Conservation (phyloP, 2,797 vertebrate species). For the Nannoperca obscura region DNA sequence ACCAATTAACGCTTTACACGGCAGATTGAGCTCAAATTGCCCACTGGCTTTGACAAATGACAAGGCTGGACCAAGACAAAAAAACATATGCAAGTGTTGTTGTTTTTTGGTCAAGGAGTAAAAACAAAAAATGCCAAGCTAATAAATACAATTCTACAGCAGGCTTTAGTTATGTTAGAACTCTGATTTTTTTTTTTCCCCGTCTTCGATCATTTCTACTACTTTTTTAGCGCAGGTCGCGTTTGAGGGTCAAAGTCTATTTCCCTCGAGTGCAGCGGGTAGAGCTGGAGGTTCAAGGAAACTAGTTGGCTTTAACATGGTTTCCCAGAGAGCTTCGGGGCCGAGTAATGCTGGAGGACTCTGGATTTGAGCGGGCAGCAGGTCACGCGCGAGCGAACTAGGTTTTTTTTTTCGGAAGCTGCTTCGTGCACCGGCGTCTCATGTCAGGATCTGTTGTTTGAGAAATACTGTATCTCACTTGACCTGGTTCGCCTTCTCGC, state of each 20-base stretch:
- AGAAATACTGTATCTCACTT: not conserved
- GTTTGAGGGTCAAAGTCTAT: constrained; percentile 8
- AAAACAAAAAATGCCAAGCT: constrained; percentile 76
- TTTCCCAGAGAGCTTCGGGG: constrained; percentile 4
- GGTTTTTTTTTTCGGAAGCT: constrained; percentile 1
- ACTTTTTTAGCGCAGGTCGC: constrained; percentile 5
- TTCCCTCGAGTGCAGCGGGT: constrained; percentile 18
- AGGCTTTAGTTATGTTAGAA: constrained; percentile 90
- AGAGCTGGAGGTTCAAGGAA: constrained; percentile 16
- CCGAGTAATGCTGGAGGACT: constrained; percentile 25
- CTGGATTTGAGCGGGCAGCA: constrained; percentile 26
- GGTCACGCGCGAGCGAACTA: not conserved
- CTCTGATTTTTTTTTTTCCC: constrained; percentile 34
- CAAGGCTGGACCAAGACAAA: constrained; percentile 90
- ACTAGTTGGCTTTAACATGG: constrained; percentile 14
- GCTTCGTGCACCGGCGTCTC: not conserved
- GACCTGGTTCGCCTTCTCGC: not conserved
- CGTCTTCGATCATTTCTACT: constrained; percentile 28
- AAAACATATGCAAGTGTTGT: constrained; percentile 98
- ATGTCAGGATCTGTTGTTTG: not conserved
- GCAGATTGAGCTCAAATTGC: constrained; percentile 50
- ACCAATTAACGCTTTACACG: not conserved
- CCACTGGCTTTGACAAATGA: constrained; percentile 82
- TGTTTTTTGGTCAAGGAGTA: constrained; percentile 99
- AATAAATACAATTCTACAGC: constrained; percentile 90